Evolutionary conservation across 2,888 invertebrate genomes (phyloP).

Genomic region (Dysmachus trigonus): DNA sequence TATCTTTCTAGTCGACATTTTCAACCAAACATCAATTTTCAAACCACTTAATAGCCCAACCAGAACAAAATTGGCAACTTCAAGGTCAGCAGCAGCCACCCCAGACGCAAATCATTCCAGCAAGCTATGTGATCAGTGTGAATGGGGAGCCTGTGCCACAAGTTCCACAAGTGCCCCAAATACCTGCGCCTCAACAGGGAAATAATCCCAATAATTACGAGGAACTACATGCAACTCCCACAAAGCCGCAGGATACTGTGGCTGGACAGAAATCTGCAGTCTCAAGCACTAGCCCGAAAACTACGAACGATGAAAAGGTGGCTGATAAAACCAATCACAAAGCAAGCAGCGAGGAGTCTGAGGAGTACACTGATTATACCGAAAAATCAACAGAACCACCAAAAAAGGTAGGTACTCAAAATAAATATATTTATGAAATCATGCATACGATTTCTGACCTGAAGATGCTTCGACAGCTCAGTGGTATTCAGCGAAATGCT

Average conservation of each 20-base stretch:
- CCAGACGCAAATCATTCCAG: slow-evolving; percentile 21
- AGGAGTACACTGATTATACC: slow-evolving; percentile 53
- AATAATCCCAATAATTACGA: background rate
- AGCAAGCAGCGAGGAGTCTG: slow-evolving; percentile 51
- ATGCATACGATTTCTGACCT: too few relatives aligned
- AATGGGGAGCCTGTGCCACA: slow-evolving; percentile 45
- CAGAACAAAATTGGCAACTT: slow-evolving; percentile 55
- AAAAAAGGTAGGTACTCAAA: slow-evolving; percentile 47
- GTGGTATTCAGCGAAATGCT: too few relatives aligned
- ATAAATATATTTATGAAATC: too few relatives aligned
- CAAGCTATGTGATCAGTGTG: slow-evolving; percentile 24
- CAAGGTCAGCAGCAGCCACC: slow-evolving; percentile 22
- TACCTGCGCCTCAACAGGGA: background rate
- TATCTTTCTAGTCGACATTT: background rate
- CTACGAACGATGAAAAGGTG: slow-evolving; percentile 26
- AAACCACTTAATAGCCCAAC: slow-evolving; percentile 50
- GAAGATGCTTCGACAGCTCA: too few relatives aligned
- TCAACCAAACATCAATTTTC: background rate
- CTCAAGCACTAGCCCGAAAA: background rate
- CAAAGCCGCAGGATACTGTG: slow-evolving; percentile 41
- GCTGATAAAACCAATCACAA: background rate
- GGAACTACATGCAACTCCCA: slow-evolving; percentile 8
- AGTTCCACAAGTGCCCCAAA: slow-evolving; percentile 30
- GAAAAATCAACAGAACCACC: slow-evolving; percentile 58
- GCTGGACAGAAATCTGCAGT: background rate